These are phyloP conservation scores for Oreohelix idahoensis DNA, from an alignment of 1,140 invertebrate genomes.

Conservation along the genomic window DNA sequence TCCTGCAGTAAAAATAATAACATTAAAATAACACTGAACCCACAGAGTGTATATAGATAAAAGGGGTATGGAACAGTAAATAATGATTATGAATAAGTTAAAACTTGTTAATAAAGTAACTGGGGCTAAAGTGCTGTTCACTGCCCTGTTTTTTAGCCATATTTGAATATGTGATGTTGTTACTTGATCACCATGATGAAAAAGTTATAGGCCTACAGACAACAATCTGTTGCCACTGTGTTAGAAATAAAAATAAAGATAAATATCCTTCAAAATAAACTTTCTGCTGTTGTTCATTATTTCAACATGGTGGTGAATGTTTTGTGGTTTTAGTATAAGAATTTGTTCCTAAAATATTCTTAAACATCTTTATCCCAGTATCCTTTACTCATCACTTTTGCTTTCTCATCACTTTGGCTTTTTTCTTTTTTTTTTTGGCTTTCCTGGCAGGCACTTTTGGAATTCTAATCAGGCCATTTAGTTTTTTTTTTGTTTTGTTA, in stretches of 20 bases:
- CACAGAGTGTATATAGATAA: neutral
- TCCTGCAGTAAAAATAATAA: neutral
- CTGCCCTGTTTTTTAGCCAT: neutral
- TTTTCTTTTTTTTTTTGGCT: too few relatives aligned
- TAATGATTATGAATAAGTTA: neutral
- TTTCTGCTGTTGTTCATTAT: too few relatives aligned
- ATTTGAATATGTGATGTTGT: neutral
- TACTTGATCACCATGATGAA: neutral
- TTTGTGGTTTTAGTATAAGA: too few relatives aligned
- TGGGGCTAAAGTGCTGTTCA: neutral
- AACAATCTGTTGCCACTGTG: neutral
- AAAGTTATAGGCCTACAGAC: neutral
- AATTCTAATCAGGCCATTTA: too few relatives aligned
- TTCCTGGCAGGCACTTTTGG: too few relatives aligned
- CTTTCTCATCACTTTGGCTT: too few relatives aligned
- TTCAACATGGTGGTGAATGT: too few relatives aligned
- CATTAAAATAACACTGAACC: neutral
- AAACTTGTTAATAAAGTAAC: neutral
- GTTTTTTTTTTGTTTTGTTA: too few relatives aligned
- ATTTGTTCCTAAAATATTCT: too few relatives aligned
- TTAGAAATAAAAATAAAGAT: neutral
- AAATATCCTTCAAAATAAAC: neutral
- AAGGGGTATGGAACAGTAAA: neutral
- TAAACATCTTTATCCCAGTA: too few relatives aligned
- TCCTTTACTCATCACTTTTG: too few relatives aligned